Base-by-base conservation (phyloP, 1,140 invertebrate species). In the Pachyrhynchus sulphureomaculatus region DNA sequence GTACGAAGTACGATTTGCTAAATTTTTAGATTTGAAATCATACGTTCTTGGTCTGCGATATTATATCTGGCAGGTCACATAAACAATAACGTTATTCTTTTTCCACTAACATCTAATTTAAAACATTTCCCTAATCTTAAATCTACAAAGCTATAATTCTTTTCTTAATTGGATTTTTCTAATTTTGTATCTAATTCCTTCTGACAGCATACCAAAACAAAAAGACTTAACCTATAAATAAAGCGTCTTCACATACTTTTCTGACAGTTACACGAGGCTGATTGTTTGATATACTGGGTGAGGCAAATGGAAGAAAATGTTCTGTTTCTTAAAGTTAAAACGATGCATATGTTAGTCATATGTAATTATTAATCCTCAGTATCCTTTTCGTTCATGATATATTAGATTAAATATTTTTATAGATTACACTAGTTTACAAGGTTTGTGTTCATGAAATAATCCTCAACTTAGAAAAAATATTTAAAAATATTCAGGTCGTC, bases 121-220 rank as follows among this genome's bases (percentile, higher is more conserved):
- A 20, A 42, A 15, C 21, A 42, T 15, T 18, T 42, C 12, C 21
- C 10, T 42, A 42, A 42, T 20, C 39, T 18, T 12, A 20, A 20
- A 42, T 42, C 18, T 20, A 42, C 13, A 15, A 2, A 20, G 39
- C 39, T 18, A 42, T 42, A 42, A 18, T 18, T 42, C 39, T 42
- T 42, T 42, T 42, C 18, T 42, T 42, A 42, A 42, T 42, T 42
- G 39, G 39, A 42, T 42, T 42, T 42, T 42, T 42, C 39, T 42
- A 15, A 42, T 42, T 42, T 42, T 20, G 39, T 42, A 42, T 42
- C 39, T 42, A 42, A 42, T 42, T 42, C 39, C 3, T 10, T 42
- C 39, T 20, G 39, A 42, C 39, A 42, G 21, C 39, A 42, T 42
- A 42, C 39, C 39, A 42, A 42, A 42, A 42, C 39, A 42, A 42